Conservation (phyloP, 2,113 vertebrate genomes). For the Lipotes vexillifer region DNA sequence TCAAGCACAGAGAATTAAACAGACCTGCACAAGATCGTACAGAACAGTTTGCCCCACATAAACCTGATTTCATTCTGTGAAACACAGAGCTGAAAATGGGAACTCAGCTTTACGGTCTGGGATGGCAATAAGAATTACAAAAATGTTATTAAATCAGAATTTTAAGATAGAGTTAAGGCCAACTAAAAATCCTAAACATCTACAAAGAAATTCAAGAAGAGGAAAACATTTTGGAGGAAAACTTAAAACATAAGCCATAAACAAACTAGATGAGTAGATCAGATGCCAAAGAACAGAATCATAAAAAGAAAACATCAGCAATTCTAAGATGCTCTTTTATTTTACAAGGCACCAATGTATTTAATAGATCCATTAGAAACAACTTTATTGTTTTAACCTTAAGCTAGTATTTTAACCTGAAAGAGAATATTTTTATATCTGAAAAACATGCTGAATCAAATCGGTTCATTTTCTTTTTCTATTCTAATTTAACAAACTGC, state of each 20-base stretch:
- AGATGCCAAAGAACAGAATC: constrained; percentile 65
- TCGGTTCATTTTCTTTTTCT: constrained; percentile 12
- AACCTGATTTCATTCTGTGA: constrained; percentile 5
- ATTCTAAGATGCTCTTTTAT: constrained; percentile 64
- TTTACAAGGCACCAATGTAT: constrained; percentile 18
- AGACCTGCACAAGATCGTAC: neutral
- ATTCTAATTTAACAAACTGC: constrained; percentile 10
- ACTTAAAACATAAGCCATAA: constrained; percentile 71
- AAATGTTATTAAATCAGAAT: constrained; percentile 68
- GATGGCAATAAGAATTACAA: constrained; percentile 48
- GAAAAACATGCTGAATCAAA: constrained; percentile 10
- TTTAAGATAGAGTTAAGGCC: constrained; percentile 60
- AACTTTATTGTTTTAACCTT: constrained; percentile 22
- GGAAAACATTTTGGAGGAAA: constrained; percentile 73
- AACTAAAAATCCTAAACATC: constrained; percentile 65
- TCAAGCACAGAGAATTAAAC: neutral
- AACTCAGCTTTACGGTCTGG: neutral
- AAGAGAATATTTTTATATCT: neutral
- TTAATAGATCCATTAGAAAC: constrained; percentile 24
- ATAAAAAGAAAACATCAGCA: constrained; percentile 63
- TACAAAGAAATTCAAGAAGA: constrained; percentile 67
- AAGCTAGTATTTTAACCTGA: constrained; percentile 19
- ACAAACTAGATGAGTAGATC: constrained; percentile 67
- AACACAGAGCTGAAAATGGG: constrained; percentile 36
- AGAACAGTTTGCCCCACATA: constrained; percentile 4